Base-by-base conservation (phyloP, 2,888 invertebrate species). In the Galeruca laticollis region DNA sequence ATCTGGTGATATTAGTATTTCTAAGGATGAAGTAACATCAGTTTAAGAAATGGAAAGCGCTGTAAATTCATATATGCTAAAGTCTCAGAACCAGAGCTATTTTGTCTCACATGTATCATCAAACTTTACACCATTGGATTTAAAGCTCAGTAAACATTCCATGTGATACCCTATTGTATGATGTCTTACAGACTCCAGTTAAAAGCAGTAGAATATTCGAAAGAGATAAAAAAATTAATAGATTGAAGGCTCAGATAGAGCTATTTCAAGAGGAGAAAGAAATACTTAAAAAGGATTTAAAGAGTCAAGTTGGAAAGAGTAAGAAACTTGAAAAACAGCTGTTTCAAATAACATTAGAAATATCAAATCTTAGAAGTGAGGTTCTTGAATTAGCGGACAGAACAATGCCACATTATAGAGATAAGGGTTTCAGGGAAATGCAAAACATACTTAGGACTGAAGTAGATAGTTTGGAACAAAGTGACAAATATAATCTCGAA, bases 71-170 rank as follows among this genome's bases (percentile, higher is more conserved):
- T 99, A 80, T 99, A 99, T 83, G 93, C 95, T 18, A 93, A 97
- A 82, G 98, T 66, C 89, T 99, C 65, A 89, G 98, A 73, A 99
- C 99, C 0, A 91, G 99, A 43, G 98, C 99, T 1, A 98, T 99
- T 78, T 88, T 99, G 20, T 98, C 95, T 37, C 99, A 99, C 83
- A 98, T 99, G 77, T 99, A 99, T 86, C 98, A 99, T 84, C 97
- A 98, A 83, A 99, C 99, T 5, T 88, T 99, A 80, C 99, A 99
- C n/a, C n/a, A 56, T 56, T 79, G 77, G 75, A 69, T 77, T 26
- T 73, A 76, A 15, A 75, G 73, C 5, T 73, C 77, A 1, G 72
- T 77, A 6, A 40, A 63, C 33, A 35, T 9, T 57, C 63, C 56
- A 8, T 71, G 63, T 35, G 31, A 69, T 20, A 81, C 79, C 67